Percentiles rank a stretch among this genome's conserved stretches.
Conservation (phyloP, 2,888 invertebrate species). For the Belgica antarctica region DNA sequence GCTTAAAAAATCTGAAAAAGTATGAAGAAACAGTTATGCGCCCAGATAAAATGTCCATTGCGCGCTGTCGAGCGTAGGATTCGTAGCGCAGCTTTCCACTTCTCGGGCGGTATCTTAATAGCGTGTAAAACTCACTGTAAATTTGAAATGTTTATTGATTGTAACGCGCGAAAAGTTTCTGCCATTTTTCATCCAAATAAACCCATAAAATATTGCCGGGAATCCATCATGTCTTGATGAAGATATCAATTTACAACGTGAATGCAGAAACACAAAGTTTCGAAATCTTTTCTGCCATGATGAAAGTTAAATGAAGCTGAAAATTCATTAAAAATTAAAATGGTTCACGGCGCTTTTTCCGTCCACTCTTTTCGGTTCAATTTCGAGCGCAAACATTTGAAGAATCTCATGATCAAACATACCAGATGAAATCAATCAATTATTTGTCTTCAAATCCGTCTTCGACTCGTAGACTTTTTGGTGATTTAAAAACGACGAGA, state of each 20-base stretch:
- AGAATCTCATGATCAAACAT: conserved; percentile 26
- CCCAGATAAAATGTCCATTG: too few relatives aligned
- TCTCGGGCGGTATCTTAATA: too few relatives aligned
- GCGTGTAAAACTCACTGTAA: too few relatives aligned
- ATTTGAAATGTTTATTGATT: too few relatives aligned
- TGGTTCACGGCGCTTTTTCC: background rate
- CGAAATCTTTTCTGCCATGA: conserved; percentile 39
- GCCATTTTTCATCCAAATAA: too few relatives aligned
- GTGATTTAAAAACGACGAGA: too few relatives aligned
- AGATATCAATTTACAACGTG: conserved; percentile 5
- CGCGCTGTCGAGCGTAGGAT: too few relatives aligned
- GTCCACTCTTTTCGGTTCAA: background rate
- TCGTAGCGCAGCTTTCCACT: too few relatives aligned
- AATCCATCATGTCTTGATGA: conserved; percentile 2
- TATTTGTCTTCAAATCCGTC: background rate
- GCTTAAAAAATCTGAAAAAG: background rate
- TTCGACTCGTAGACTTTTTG: background rate
- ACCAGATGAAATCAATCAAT: background rate
- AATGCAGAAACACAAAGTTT: background rate
- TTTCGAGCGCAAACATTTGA: conserved; percentile 22
- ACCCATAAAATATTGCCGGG: too few relatives aligned
- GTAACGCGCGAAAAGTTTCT: too few relatives aligned
- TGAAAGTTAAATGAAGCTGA: conserved; percentile 39
- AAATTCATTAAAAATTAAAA: conserved; percentile 29
- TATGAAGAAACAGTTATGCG: too few relatives aligned